phyloP scores from a whole-genome alignment of 2,113 vertebrate species.

The Paralichthys olivaceus region DNA sequence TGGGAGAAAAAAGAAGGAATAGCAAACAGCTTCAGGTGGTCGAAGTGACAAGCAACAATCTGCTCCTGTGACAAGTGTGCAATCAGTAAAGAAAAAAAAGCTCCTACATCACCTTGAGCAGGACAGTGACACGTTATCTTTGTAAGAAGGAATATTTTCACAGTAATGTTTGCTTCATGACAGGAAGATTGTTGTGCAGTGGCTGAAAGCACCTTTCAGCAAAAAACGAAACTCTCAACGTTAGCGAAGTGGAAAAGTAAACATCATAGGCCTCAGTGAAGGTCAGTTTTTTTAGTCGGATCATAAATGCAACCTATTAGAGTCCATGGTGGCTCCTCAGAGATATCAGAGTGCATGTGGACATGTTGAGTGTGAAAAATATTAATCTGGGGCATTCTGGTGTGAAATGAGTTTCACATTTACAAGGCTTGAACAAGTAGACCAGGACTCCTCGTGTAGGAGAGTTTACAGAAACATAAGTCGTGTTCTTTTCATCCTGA shows the following conservation, averaged over 20 bases:
- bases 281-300: conserved; percentile 52
- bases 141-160: conserved; percentile 47
- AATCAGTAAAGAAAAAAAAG: conserved; percentile 53
- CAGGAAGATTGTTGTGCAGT: conserved; percentile 69
- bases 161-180: conserved; percentile 53
- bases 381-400: conserved; percentile 48
- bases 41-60: conserved; percentile 51
- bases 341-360: conserved; percentile 29
- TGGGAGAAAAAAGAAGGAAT: conserved; percentile 10
- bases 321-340: conserved; percentile 16
- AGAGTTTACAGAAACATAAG: conserved; percentile 10
- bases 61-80: conserved; percentile 54
- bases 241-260: conserved; percentile 56
- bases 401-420: conserved; percentile 66
- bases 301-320: conserved; percentile 60
- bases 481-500: no score
- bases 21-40: conserved; percentile 49
- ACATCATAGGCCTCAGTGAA: conserved; percentile 35
- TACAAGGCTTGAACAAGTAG: conserved; percentile 38
- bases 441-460: background rate
- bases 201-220: conserved; percentile 64
- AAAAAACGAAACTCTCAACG: conserved; percentile 27
- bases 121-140: conserved; percentile 39
- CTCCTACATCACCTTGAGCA: conserved; percentile 48
- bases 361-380: conserved; percentile 49